Percentiles rank a stretch among this genome's conserved stretches.
Evolutionary conservation across 2,113 vertebrate genomes (phyloP).

Genomic region (Vulpes ferrilata): DNA sequence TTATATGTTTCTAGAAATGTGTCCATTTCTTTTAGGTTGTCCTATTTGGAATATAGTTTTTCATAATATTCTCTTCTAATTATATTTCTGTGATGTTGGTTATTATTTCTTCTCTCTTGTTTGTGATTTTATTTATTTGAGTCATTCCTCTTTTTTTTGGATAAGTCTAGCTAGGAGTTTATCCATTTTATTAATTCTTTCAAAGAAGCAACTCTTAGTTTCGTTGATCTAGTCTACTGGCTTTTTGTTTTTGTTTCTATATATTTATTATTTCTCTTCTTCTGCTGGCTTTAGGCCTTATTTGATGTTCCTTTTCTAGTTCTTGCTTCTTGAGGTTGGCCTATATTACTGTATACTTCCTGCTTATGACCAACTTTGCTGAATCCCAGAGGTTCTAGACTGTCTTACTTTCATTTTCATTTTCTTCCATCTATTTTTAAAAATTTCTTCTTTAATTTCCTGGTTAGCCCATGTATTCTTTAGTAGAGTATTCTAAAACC

Average conservation of each 20-base stretch:
- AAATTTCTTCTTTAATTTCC: neutral
- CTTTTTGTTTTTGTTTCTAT: neutral
- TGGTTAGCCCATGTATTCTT: neutral
- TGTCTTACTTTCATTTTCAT: neutral
- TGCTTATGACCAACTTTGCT: neutral
- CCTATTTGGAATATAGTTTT: neutral
- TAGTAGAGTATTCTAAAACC: neutral
- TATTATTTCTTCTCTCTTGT: neutral
- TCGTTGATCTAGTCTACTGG: neutral
- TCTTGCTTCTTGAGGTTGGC: neutral
- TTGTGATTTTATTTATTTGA: neutral
- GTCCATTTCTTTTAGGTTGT: neutral
- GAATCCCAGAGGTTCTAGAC: neutral
- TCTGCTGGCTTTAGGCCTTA: neutral
- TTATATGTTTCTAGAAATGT: neutral
- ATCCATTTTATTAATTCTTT: neutral
- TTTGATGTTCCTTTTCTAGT: neutral
- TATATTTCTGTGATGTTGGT: neutral
- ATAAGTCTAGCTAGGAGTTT: neutral
- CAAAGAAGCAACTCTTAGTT: neutral
- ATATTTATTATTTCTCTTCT: neutral
- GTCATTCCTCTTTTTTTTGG: neutral
- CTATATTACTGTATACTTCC: neutral
- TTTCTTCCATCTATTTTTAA: neutral
- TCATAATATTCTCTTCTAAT: neutral